Conservation (phyloP, 2,888 invertebrate species). For the Nymphalis c-album region DNA sequence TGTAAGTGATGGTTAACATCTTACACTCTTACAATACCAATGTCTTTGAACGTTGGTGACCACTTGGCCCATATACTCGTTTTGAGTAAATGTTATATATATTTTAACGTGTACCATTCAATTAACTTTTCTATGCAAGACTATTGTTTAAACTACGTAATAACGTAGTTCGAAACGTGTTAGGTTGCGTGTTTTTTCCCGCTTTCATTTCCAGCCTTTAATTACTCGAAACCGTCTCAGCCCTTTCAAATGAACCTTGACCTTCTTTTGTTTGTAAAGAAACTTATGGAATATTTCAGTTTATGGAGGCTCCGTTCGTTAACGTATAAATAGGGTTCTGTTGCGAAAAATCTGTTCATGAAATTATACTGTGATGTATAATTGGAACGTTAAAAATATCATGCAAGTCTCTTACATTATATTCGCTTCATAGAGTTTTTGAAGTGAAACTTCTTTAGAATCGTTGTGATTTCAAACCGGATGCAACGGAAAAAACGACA, state of each 20-base stretch:
- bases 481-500: too few relatives aligned
- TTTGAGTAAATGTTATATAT: too few relatives aligned
- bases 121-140: background rate
- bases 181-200: constrained; percentile 12
- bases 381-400: too few relatives aligned
- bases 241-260: constrained; percentile 7
- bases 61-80: too few relatives aligned
- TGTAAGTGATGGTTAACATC: too few relatives aligned
- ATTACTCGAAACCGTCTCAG: constrained; percentile 4
- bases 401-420: too few relatives aligned
- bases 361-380: background rate
- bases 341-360: background rate
- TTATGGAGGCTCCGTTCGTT: background rate
- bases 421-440: too few relatives aligned
- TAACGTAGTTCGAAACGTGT: constrained; percentile 1
- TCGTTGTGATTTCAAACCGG: too few relatives aligned
- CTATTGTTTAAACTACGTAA: too few relatives aligned
- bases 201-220: constrained; percentile 9
- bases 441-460: too few relatives aligned
- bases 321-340: background rate
- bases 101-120: background rate
- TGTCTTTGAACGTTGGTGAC: too few relatives aligned
- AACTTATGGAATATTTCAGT: background rate
- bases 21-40: too few relatives aligned
- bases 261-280: constrained; percentile 8